These are phyloP conservation scores for Platysternon megacephalum DNA, from an alignment of 2,113 vertebrate species.

Conservation along the genomic window DNA sequence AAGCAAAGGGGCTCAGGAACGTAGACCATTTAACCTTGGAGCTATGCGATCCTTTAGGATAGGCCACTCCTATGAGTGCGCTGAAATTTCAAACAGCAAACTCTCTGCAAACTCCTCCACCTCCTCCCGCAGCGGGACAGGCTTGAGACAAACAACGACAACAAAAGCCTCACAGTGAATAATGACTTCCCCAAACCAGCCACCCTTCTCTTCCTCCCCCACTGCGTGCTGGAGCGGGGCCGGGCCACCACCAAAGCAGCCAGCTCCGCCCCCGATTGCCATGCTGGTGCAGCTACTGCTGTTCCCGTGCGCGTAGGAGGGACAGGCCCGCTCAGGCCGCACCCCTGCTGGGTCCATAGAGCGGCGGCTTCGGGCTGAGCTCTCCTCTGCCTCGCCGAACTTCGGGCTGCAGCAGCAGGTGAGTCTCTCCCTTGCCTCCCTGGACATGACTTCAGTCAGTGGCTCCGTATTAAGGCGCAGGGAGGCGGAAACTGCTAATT, in stretches of 20 bases:
- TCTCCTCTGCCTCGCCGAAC: not conserved
- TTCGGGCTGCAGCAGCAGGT: not conserved
- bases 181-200: not conserved
- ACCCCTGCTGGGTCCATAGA: not conserved
- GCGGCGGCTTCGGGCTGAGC: not conserved
- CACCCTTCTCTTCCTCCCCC: not conserved
- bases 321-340: not conserved
- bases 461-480: not conserved
- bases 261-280: not conserved
- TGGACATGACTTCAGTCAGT: not conserved
- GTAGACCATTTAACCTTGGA: no score
- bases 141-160: no score
- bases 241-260: not conserved
- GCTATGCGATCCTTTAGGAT: no score
- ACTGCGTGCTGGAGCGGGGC: not conserved
- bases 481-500: not conserved
- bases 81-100: not conserved
- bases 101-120: not conserved
- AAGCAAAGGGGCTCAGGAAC: no score
- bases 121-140: not conserved
- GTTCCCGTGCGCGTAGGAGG: not conserved
- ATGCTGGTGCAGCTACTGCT: not conserved
- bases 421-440: not conserved
- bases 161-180: no score
- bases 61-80: no score